Evolutionary conservation across 1,140 invertebrate species (phyloP), one percentile per base, ranked within the genome.

Genomic region (Agrypnia vestita): DNA sequence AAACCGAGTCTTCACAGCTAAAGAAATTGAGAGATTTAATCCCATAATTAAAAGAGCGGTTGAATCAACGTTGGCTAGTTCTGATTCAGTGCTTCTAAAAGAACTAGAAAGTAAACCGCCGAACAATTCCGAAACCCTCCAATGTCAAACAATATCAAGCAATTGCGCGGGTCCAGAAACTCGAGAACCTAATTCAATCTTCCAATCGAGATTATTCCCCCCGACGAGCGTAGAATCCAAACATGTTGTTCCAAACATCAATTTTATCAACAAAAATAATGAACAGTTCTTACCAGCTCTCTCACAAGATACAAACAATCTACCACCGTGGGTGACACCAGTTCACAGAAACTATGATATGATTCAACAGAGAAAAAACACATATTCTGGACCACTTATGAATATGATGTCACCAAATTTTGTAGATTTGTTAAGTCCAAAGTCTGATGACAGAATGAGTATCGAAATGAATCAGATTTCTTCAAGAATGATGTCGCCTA

Each of bases 11-110:
- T 84, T 90, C 72, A 90, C 89, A 11, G 87, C 88, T 79, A 89
- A 89, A 82, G 89, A 90, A 85, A 86, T 92, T 51, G 91, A 93
- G 85, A 90, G 91, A 84, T 90, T 93, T 75, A 93, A 93, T 83
- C 89, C 87, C 80, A 83, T 84, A 61, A 85, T 88, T 9, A 86
- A 91, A 67, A 78, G 53, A 47, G 25, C 56, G 12, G 43, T 62
- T 8, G 46, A 62, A 76, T 49, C 56, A 47, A 47, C 51, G 15
- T n/a, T 72, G 0, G 25, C 51, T 55, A 74, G 12, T 43, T 53
- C 49, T 53, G 47, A 73, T 17, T 15, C 15, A 13, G 49, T 9
- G 21, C 21, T 62, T 11, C 17, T 21, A 62, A 13, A 21, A 1
- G 59, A 21, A 21, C 10, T 35, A 13, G 59, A 62, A 15, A 35